Conservation (phyloP, 2,888 invertebrate species). For the Hipparchia sbordonii region DNA sequence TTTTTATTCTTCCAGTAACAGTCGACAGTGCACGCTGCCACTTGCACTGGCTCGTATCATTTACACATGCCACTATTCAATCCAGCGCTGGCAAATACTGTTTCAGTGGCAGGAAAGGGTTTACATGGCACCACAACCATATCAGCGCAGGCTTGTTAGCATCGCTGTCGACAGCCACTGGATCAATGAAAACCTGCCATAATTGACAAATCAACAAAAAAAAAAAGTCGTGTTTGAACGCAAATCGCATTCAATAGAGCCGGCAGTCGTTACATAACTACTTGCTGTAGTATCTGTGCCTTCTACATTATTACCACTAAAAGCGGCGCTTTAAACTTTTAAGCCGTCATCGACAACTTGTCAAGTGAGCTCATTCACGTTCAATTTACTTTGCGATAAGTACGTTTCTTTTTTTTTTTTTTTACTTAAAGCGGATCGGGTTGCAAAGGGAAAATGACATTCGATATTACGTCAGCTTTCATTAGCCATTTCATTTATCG, state of each 20-base stretch:
- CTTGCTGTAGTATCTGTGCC: background rate
- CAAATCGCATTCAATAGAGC: background rate
- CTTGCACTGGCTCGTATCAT: too few relatives aligned
- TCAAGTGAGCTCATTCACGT: conserved; percentile 25
- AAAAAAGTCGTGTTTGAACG: background rate
- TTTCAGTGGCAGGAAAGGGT: too few relatives aligned
- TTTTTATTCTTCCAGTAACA: too few relatives aligned
- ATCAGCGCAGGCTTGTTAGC: too few relatives aligned
- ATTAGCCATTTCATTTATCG: conserved; percentile 24
- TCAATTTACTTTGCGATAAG: conserved; percentile 28
- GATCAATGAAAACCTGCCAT: too few relatives aligned
- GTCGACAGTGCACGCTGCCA: too few relatives aligned
- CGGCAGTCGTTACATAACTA: background rate
- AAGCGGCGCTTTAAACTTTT: conserved; percentile 14
- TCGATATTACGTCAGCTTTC: conserved; percentile 23
- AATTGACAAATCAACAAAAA: too few relatives aligned
- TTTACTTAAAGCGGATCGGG: conserved; percentile 16
- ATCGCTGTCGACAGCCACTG: too few relatives aligned
- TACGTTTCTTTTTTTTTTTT: conserved; percentile 15
- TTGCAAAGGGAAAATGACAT: conserved; percentile 25
- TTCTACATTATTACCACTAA: background rate
- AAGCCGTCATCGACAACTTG: conserved; percentile 18
- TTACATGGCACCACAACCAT: too few relatives aligned
- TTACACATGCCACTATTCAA: too few relatives aligned
- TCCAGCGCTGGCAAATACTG: too few relatives aligned